phyloP scores from a whole-genome alignment of 2,113 vertebrate species.

The Hydrolagus affinis region DNA sequence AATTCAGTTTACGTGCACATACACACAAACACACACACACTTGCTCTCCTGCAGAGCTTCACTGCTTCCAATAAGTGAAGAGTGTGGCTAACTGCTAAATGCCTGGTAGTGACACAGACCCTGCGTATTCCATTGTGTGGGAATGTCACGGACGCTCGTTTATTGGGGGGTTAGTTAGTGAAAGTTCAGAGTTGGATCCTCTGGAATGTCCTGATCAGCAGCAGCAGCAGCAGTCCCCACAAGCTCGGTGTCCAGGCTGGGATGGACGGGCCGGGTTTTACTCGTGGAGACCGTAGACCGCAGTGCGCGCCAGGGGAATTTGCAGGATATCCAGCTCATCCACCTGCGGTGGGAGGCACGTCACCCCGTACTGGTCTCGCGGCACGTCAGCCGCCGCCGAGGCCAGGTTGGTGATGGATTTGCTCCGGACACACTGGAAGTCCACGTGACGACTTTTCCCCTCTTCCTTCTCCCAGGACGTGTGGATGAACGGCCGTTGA shows the following conservation, averaged over 20 bases:
- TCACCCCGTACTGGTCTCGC: conserved; percentile 47
- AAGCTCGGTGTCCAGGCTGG: no score
- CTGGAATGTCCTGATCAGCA: no score
- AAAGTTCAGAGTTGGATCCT: neutral
- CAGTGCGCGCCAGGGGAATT: conserved; percentile 39
- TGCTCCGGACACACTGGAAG: conserved; percentile 70
- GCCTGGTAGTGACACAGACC: no score
- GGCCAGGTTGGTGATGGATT: conserved; percentile 64
- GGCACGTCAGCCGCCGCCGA: conserved; percentile 50
- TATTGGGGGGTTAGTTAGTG: neutral
- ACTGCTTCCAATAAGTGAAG: no score
- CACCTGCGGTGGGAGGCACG: conserved; percentile 59
- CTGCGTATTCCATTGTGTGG: neutral
- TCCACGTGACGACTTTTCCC: conserved; percentile 72
- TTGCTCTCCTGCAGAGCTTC: no score
- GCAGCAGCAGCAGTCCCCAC: no score
- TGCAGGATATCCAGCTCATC: conserved; percentile 70
- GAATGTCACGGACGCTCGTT: neutral
- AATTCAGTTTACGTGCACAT: no score
- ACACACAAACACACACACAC: no score
- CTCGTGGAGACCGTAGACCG: neutral
- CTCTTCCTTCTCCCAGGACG: conserved; percentile 75
- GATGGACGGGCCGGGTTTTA: neutral
- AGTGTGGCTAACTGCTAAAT: no score
- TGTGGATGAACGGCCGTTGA: conserved; percentile 67